Base-by-base conservation (phyloP, 2,888 invertebrate species). In the Marasmarcha lunaedactyla region DNA sequence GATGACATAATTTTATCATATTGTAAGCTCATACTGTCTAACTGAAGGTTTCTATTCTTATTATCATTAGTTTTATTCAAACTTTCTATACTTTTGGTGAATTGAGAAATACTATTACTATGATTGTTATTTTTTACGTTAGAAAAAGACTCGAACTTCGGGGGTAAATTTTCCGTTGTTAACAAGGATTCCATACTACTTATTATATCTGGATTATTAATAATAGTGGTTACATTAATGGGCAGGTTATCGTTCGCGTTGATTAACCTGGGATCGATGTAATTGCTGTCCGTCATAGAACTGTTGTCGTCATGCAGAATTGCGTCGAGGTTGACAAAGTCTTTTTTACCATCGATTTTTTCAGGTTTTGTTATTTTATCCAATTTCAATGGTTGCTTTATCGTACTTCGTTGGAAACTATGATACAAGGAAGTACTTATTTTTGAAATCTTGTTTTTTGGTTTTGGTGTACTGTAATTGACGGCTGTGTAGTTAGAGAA, bases 181-280 rank as follows among this genome's bases (percentile, higher is more conserved):
- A 77, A 63, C 46, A 84, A 62, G 38, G 84, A 84, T 57, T 84
- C 84, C 74, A 83, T 78, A 50, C 84, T 84, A 53, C 84, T 84
- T 35, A 84, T 74, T 15, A 84, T 79, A 44, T 81, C 84, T 12
- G 84, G 81, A 48, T 84, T 84, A 52, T 84, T 78, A 47, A 81
- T 54, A 49, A 85, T 72, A 15, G 78, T 85, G 47, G 78, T 83
- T 12, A 85, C 81, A 53, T 83, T 84, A 27, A 90, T 87, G 12
- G 88, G 86, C 37, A 90, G 72, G 71, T 90, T 89, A 63, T 90
- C 90, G 61, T 87, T 88, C 69, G 88, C 88, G 63, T 90, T 90
- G 42, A 90, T 90, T 42, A 90, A 74, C 51, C 84, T 72, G 15
- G 87, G 87, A 59, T 88, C 87, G 44, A 87, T 83, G 45, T 83